Evolutionary conservation across 2,888 invertebrate species (phyloP).

Genomic region (Augochlorella aurata): DNA sequence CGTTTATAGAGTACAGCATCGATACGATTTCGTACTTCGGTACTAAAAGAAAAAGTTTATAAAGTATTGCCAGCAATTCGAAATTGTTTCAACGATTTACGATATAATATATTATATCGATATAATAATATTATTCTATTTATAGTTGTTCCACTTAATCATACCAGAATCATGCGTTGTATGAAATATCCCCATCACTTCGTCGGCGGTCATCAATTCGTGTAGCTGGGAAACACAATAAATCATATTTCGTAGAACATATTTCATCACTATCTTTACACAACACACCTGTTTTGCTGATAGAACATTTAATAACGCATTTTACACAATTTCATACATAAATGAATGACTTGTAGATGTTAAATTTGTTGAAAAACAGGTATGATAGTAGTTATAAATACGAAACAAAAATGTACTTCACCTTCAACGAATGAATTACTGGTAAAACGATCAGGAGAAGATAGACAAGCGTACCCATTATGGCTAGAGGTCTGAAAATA

Average conservation of each 20-base stretch:
- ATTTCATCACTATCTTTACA: neutral
- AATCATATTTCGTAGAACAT: neutral
- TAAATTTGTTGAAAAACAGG: too few species aligned
- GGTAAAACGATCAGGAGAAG: slow-evolving; percentile 30
- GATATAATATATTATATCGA: too few species aligned
- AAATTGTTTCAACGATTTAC: neutral
- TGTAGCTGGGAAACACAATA: slow-evolving; percentile 63
- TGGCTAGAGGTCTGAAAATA: neutral
- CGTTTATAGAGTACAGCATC: slow-evolving; percentile 59
- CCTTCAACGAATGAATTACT: slow-evolving; percentile 37
- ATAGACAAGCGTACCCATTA: slow-evolving; percentile 34
- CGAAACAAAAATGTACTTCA: slow-evolving; percentile 20
- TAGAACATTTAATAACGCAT: neutral
- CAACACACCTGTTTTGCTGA: neutral
- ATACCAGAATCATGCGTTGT: slow-evolving; percentile 63
- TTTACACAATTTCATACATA: neutral
- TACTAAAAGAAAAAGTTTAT: slow-evolving; percentile 59
- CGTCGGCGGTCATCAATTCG: slow-evolving; percentile 68
- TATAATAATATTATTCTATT: too few species aligned
- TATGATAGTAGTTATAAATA: neutral
- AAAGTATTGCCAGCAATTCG: neutral
- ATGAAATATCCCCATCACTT: slow-evolving; percentile 68
- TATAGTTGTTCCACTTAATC: neutral
- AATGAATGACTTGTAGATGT: neutral
- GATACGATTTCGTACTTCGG: slow-evolving; percentile 74